Evolutionary conservation across 2,888 invertebrate genomes (phyloP).

Genomic region (Pachydiplax longipennis): DNA sequence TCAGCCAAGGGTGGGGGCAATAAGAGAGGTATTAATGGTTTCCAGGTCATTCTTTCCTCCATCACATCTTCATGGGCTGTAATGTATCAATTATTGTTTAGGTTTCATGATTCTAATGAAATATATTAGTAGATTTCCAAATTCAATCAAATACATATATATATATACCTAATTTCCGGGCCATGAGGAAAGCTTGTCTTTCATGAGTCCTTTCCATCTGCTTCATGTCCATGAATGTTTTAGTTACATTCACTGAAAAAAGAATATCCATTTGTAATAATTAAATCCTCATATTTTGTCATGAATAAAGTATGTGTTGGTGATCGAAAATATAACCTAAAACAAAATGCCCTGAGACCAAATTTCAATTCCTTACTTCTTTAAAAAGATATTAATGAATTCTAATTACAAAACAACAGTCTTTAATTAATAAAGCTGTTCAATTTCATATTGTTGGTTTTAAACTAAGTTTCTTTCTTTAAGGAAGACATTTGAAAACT

Average conservation of each 20-base stretch:
- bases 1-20: constrained; percentile 68
- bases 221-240: constrained; percentile 90
- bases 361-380: too few species aligned
- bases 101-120: background rate
- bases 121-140: background rate
- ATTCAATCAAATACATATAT: background rate
- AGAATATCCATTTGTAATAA: background rate
- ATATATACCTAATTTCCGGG: constrained; percentile 72
- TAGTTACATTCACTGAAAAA: constrained; percentile 83
- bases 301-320: too few species aligned
- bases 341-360: background rate
- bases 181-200: constrained; percentile 80
- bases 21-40: constrained; percentile 73
- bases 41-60: constrained; percentile 84
- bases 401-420: too few species aligned
- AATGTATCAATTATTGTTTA: constrained; percentile 27
- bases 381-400: too few species aligned
- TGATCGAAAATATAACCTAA: background rate
- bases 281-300: background rate
- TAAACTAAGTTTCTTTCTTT: too few species aligned
- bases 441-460: too few species aligned
- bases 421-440: too few species aligned
- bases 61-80: constrained; percentile 65
- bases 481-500: too few species aligned
- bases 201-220: constrained; percentile 87